Conservation (phyloP, 2,797 vertebrate genomes). For the Channa striata region DNA sequence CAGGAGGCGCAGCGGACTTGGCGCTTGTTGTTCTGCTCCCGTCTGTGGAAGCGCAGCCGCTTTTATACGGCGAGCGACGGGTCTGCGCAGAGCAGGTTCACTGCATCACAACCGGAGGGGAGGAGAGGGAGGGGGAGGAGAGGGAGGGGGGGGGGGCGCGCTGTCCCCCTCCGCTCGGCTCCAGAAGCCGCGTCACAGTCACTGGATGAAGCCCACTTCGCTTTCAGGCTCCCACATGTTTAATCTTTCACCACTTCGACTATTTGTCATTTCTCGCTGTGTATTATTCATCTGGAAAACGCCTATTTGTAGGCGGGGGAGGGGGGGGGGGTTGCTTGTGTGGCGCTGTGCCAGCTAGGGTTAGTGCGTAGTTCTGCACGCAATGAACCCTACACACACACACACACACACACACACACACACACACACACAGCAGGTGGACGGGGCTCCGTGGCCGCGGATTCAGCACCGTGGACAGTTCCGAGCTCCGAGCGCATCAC, state of each 20-base stretch:
- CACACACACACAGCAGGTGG: background rate
- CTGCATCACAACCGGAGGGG: constrained; percentile 82
- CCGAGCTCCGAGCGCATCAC: constrained; percentile 22
- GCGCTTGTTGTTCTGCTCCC: constrained; percentile 72
- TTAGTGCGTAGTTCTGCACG: constrained; percentile 41
- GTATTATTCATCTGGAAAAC: constrained; percentile 73
- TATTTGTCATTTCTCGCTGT: constrained; percentile 68
- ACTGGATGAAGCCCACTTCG: constrained; percentile 68
- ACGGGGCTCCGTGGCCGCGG: constrained; percentile 40
- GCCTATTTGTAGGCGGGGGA: constrained; percentile 48
- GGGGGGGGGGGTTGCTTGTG: constrained; percentile 4
- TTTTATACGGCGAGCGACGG: constrained; percentile 85
- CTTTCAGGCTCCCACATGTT: constrained; percentile 64
- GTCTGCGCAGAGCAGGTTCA: constrained; percentile 81
- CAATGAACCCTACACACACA: constrained; percentile 3
- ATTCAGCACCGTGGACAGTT: constrained; percentile 73
- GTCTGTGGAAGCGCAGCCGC: constrained; percentile 79
- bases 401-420: background rate
- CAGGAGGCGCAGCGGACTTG: constrained; percentile 50
- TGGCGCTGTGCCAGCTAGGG: constrained; percentile 34
- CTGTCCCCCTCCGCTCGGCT: constrained; percentile 76
- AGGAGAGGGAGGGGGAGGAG: too few species aligned
- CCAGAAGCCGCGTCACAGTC: constrained; percentile 64
- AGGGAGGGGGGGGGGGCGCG: constrained; percentile 81
- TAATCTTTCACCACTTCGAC: constrained; percentile 71